These are phyloP conservation scores for Sitodiplosis mosellana DNA, from an alignment of 1,140 invertebrate species.

Conservation along the genomic window DNA sequence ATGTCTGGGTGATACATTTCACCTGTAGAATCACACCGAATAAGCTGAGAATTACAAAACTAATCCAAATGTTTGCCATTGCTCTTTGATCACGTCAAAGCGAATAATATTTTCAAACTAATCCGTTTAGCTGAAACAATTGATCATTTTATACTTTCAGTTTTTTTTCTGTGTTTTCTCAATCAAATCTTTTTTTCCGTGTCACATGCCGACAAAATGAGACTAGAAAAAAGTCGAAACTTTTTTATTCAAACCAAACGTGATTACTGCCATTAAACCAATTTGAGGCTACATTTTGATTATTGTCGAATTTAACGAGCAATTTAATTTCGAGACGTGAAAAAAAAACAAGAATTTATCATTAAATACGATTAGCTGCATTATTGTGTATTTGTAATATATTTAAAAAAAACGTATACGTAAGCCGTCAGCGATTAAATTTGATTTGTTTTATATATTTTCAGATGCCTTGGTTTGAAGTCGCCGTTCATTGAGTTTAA, in stretches of 20 bases:
- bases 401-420: background rate
- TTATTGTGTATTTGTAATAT: background rate
- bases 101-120: background rate
- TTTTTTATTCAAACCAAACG: too few relatives aligned
- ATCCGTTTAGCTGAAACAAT: background rate
- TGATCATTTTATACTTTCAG: background rate
- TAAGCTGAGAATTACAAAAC: background rate
- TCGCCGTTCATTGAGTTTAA: conserved; percentile 23
- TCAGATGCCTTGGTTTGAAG: conserved; percentile 18
- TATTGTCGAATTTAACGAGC: too few relatives aligned
- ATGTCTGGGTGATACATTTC: background rate
- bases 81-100: background rate
- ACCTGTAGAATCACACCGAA: background rate
- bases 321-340: background rate
- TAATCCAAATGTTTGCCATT: background rate
- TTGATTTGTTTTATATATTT: conserved; percentile 1
- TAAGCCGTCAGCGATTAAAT: background rate
- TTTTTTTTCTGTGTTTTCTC: conserved; percentile 4
- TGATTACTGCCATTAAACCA: too few relatives aligned
- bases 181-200: too few relatives aligned
- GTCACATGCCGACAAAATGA: too few relatives aligned
- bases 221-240: too few relatives aligned
- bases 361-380: background rate
- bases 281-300: too few relatives aligned
- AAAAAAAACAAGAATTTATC: background rate